Evolutionary conservation across 2,113 vertebrate species (phyloP).

Genomic region (Cyprinus carpio): DNA sequence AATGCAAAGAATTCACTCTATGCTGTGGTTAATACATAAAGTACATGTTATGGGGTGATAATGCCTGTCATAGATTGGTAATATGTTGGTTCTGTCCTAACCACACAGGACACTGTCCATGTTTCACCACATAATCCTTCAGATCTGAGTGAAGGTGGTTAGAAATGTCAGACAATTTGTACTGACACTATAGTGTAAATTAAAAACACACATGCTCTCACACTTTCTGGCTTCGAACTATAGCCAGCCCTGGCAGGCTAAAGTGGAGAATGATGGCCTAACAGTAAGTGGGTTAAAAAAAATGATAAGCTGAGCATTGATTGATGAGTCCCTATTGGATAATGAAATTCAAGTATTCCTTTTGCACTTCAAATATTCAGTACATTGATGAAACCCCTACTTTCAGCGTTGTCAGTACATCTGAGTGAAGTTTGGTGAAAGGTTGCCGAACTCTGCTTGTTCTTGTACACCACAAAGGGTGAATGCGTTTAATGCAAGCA

Average conservation of each 20-base stretch:
- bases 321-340: conserved; percentile 74
- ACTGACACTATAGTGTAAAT: conserved; percentile 59
- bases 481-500: conserved; percentile 7
- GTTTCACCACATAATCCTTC: conserved; percentile 46
- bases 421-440: conserved; percentile 44
- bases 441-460: conserved; percentile 42
- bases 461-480: conserved; percentile 17
- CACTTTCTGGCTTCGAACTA: conserved; percentile 17
- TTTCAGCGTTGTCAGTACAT: background rate
- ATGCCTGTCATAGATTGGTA: background rate
- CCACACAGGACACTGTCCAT: conserved; percentile 23
- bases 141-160: conserved; percentile 43
- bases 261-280: conserved; percentile 56
- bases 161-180: conserved; percentile 49
- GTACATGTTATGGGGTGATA: background rate
- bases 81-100: conserved; percentile 10
- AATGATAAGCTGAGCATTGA: conserved; percentile 64
- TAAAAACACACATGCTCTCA: conserved; percentile 47
- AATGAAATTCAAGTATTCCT: conserved; percentile 65
- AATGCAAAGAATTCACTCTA: background rate
- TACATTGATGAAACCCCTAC: conserved; percentile 21
- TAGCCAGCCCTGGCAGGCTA: conserved; percentile 41
- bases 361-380: conserved; percentile 48
- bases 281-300: conserved; percentile 73
- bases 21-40: background rate